Evolutionary conservation across 2,113 vertebrate genomes (phyloP).

Genomic region (Microcebus jonahi): DNA sequence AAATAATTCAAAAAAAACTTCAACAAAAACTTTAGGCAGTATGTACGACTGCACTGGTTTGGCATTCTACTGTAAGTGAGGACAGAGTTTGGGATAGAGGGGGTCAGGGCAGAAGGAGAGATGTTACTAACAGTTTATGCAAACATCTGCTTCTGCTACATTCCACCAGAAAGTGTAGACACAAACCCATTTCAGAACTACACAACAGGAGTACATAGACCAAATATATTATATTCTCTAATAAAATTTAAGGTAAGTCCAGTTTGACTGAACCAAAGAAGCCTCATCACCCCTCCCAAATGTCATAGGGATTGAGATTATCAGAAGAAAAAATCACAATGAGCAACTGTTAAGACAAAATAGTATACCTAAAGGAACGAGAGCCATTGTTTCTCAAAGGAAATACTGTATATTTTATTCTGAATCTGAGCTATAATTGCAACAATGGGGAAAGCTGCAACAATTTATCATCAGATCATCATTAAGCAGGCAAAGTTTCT

Average conservation of each 20-base stretch:
- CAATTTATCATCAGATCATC: not conserved
- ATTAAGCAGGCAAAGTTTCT: not conserved
- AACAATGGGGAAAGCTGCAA: not conserved
- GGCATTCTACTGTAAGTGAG: not conserved
- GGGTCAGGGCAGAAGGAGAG: not conserved
- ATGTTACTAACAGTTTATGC: not conserved
- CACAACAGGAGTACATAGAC: fast-evolving
- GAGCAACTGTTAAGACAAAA: not conserved
- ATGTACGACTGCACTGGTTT: fast-evolving
- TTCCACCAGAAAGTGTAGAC: not conserved
- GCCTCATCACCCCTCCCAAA: not conserved
- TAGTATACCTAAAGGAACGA: not conserved
- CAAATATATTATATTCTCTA: not conserved
- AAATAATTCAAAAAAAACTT: not conserved
- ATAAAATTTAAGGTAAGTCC: not conserved
- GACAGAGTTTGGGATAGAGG: fast-evolving
- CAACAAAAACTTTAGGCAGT: no score
- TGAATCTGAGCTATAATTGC: not conserved
- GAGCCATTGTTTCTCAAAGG: not conserved
- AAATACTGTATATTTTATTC: not conserved
- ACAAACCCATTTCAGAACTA: not conserved
- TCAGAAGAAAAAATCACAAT: not conserved
- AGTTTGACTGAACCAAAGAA: not conserved
- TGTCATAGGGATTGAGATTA: no score
- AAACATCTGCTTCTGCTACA: not conserved